A percentile compares a stretch with the other conserved stretches of the same genome.
Conservation (phyloP, 2,888 invertebrate species). For the Nasonia oneida region DNA sequence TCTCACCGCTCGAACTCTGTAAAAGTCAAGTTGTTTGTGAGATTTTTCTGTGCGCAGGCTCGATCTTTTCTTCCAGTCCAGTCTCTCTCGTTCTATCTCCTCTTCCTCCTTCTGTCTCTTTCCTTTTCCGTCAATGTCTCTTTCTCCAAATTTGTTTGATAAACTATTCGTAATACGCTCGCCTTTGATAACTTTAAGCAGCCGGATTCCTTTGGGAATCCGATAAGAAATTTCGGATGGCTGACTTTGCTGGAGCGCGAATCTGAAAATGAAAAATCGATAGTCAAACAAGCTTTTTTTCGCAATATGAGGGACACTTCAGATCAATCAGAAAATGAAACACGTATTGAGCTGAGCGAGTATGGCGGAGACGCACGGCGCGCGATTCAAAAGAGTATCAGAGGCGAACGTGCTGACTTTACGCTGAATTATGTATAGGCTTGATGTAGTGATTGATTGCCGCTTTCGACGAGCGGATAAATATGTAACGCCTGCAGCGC, state of each 20-base stretch:
- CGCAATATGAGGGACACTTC: background rate
- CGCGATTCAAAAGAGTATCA: conserved; percentile 36
- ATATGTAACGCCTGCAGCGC: conserved; percentile 40
- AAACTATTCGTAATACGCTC: conserved; percentile 18
- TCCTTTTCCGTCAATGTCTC: background rate
- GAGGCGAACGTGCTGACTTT: conserved; percentile 25
- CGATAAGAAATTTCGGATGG: too few species aligned
- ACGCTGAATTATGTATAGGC: conserved; percentile 55
- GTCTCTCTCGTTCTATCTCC: conserved; percentile 8
- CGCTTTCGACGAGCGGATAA: conserved; percentile 42
- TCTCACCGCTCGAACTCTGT: conserved; percentile 37
- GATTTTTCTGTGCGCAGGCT: conserved; percentile 55
- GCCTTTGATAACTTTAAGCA: background rate
- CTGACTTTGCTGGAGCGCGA: too few species aligned
- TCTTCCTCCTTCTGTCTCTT: background rate
- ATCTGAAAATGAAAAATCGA: too few species aligned
- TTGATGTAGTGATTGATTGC: conserved; percentile 54
- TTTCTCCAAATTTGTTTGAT: conserved; percentile 38
- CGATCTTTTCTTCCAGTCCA: background rate
- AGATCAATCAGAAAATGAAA: background rate
- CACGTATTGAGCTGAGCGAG: background rate
- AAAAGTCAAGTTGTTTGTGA: conserved; percentile 56
- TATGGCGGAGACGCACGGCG: background rate
- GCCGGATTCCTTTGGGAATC: background rate
- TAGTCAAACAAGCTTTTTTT: too few species aligned